These are phyloP conservation scores for Decapterus maruadsi DNA, from an alignment of 2,797 vertebrate species.

Conservation along the genomic window DNA sequence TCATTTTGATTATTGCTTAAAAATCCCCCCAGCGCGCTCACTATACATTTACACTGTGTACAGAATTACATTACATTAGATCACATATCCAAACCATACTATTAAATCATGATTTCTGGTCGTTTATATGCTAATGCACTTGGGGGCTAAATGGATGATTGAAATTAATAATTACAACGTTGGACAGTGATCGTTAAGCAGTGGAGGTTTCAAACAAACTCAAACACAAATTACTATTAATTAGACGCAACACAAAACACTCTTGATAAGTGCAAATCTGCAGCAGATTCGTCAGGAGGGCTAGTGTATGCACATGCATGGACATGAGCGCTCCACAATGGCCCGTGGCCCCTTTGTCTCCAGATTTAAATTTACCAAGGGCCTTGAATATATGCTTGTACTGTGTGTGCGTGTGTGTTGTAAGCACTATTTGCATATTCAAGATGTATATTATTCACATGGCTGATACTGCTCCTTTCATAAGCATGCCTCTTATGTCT, in stretches of 20 bases:
- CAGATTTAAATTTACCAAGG: slow-evolving; percentile 73
- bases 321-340: slow-evolving; percentile 63
- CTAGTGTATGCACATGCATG: slow-evolving; percentile 58
- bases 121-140: slow-evolving; percentile 69
- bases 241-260: slow-evolving; percentile 65
- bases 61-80: slow-evolving; percentile 61
- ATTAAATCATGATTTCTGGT: slow-evolving; percentile 59
- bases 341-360: slow-evolving; percentile 76
- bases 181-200: slow-evolving; percentile 66
- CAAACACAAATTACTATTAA: slow-evolving; percentile 71
- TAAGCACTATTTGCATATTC: slow-evolving; percentile 86
- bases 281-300: slow-evolving; percentile 60
- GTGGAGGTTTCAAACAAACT: slow-evolving; percentile 75
- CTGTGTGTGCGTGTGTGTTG: slow-evolving; percentile 64
- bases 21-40: slow-evolving; percentile 20
- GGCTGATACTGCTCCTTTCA: slow-evolving; percentile 83
- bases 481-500: slow-evolving; percentile 79
- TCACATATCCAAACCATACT: slow-evolving; percentile 57
- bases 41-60: slow-evolving; percentile 49
- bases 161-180: slow-evolving; percentile 73
- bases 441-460: slow-evolving; percentile 87
- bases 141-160: slow-evolving; percentile 60
- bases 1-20: slow-evolving; percentile 20
- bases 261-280: slow-evolving; percentile 68
- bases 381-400: slow-evolving; percentile 75